These are phyloP conservation scores for Helogale parvula DNA, from an alignment of 2,113 vertebrate genomes.

Conservation along the genomic window DNA sequence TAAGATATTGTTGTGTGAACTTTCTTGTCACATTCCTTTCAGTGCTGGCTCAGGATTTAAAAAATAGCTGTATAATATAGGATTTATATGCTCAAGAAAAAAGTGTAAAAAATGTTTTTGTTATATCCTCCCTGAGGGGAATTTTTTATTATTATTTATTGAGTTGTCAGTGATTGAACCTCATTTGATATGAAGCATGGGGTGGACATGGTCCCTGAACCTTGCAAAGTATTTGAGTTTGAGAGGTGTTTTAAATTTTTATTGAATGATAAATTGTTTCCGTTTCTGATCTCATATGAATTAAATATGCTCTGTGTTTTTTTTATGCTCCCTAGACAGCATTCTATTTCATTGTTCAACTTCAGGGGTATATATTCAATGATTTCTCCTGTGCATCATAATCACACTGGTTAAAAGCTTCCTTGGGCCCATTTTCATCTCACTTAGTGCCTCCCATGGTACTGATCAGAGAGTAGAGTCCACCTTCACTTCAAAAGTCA, in stretches of 20 bases:
- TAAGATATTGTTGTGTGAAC: not conserved
- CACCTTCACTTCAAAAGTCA: constrained; percentile 18
- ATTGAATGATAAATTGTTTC: constrained; percentile 36
- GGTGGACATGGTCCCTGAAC: not conserved
- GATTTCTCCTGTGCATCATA: not conserved
- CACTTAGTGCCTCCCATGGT: not conserved
- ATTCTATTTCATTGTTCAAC: constrained; percentile 23
- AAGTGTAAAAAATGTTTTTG: constrained; percentile 41
- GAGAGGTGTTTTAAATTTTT: constrained; percentile 50
- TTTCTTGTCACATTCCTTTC: constrained; percentile 36
- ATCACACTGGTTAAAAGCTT: not conserved
- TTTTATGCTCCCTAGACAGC: not conserved
- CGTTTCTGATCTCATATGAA: not conserved
- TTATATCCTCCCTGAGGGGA: not conserved
- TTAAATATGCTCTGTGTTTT: not conserved
- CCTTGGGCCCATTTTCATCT: not conserved
- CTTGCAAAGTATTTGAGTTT: constrained; percentile 17
- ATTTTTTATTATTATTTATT: constrained; percentile 62
- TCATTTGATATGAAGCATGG: constrained; percentile 34
- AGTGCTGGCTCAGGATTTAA: not conserved
- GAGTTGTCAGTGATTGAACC: not conserved
- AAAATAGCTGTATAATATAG: not conserved
- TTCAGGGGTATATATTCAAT: not conserved
- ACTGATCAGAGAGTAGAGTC: not conserved
- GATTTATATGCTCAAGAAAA: constrained; percentile 33